Base-by-base conservation (phyloP, 2,113 vertebrate species). In the Dascyllus trimaculatus region DNA sequence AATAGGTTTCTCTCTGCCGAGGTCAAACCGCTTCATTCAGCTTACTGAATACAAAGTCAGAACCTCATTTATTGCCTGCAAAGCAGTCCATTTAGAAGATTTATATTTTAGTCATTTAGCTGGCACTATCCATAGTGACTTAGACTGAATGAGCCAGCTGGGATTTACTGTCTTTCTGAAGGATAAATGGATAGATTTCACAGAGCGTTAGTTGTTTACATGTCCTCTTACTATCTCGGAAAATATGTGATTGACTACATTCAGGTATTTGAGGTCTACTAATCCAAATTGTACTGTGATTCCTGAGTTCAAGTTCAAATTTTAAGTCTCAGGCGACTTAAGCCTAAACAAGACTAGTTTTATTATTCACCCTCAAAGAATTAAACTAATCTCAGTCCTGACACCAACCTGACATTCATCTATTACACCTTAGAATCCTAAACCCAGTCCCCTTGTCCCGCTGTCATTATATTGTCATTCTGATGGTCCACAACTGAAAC, bases 1-100 rank as follows among this genome's bases (percentile, higher is more conserved):
- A 87, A 91, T 88, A 88, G 77, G 58, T 88, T 80, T 22, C 72
- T 83, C 71, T 80, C 40, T 35, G 45, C 72, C 61, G 65, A 71
- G 76, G 84, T 86, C 87, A 89, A 80, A 83, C 53, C 19, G 59
- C n/a, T 67, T 84, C 54, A 78, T 64, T 80, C 58, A 61, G 57
- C 58, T 84, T 52, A 29, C 40, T 66, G 63, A 74, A 80, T 58
- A 69, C 19, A 67, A 52, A 74, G 70, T 81, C 62, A 62, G n/a
- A 88, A 64, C 2, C n/a, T 0, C 5, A 60, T 82, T 84, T 60
- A 71, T 75, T n/a, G 59, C 65, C 58, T 67, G 43, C 38, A 26
- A 51, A 71, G 73, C 52, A 58, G 17, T 26, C n/a, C 25, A 46
- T 66, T 81, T 53, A 64, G 40, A 61, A 65, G 62, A 80, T 82